Base-by-base conservation (phyloP, 2,113 vertebrate genomes). In the Pheucticus melanocephalus region DNA sequence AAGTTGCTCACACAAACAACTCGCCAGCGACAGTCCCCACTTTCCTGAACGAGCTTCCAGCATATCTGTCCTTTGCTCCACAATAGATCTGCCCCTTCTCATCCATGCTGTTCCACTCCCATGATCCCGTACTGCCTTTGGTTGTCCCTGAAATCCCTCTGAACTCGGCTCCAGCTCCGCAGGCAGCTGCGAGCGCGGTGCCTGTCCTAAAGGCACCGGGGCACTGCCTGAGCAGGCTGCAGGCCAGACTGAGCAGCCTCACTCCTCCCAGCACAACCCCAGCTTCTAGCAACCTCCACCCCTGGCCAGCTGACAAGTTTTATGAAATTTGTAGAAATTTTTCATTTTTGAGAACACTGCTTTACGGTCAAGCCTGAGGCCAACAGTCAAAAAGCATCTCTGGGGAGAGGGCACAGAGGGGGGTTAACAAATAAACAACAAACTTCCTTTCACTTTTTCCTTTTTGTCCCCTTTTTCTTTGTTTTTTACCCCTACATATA, bases 151-250 rank as follows among this genome's bases (percentile, higher is more conserved):
- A 56, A n/a, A 37, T 4, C 40, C 35, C 65, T 48, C 45, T 40
- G 60, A 69, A n/a, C 35, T 13, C 21, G 4, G 30, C 45, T 84
- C 54, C 80, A 70, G 66, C 53, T 45, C n/a, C 0, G 0, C 31
- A 20, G n/a, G 68, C 27, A 90, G 75, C 71, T 11, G 16, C 0
- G 0, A 40, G 47, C 1, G 11, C 1, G 0, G 48, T 0, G 9
- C 53, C 22, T 3, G 3, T 15, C 51, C 44, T 13, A 27, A 25
- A 60, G 53, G 24, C 6, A 23, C 5, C 5, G 2, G 0, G 0
- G 61, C 37, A 11, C 30, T 16, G 45, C 50, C 66, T 2, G 30
- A 57, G 76, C 59, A 37, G 17, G 10, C 51, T 30, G 71, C 68
- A 48, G 63, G 35, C 57, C 61, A 50, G 9, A 27, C 18, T 5